These are phyloP conservation scores for Acanthosepion pharaonis DNA, from an alignment of 2,888 invertebrate species.

Conservation along the genomic window DNA sequence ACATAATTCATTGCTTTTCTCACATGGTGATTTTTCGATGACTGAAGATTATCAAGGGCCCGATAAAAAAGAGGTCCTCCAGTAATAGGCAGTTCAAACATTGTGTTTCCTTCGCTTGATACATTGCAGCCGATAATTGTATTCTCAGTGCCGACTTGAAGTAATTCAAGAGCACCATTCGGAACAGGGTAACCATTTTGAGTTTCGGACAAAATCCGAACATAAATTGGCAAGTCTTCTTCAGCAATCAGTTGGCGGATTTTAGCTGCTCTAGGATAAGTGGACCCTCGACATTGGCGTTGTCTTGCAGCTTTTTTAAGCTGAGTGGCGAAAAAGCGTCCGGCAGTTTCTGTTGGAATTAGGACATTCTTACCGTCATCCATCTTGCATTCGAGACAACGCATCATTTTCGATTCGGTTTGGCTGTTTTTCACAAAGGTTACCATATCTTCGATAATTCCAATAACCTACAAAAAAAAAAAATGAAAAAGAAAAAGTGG, in stretches of 20 bases:
- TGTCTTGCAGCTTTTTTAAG: not conserved
- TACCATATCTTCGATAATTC: not conserved
- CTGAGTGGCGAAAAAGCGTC: not conserved
- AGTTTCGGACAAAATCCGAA: not conserved
- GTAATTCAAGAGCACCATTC: constrained; percentile 53
- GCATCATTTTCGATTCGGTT: constrained; percentile 36
- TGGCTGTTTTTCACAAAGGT: not conserved
- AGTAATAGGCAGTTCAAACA: constrained; percentile 63
- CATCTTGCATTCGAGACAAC: not conserved
- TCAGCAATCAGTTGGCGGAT: not conserved
- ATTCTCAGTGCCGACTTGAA: constrained; percentile 61
- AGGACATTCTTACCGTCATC: not conserved
- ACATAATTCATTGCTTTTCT: constrained; percentile 10
- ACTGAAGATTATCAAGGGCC: constrained; percentile 54
- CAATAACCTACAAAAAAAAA: not conserved
- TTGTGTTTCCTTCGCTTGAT: constrained; percentile 54
- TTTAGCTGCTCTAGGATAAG: not conserved
- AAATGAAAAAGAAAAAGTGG: not conserved
- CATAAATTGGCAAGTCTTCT: not conserved
- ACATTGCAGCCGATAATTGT: constrained; percentile 61
- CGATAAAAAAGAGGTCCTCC: constrained; percentile 59
- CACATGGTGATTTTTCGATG: not conserved
- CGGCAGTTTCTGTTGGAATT: not conserved
- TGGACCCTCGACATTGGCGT: not conserved
- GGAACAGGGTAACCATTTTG: not conserved